Base-by-base conservation (phyloP, 2,113 vertebrate species). In the Antigone vipio region DNA sequence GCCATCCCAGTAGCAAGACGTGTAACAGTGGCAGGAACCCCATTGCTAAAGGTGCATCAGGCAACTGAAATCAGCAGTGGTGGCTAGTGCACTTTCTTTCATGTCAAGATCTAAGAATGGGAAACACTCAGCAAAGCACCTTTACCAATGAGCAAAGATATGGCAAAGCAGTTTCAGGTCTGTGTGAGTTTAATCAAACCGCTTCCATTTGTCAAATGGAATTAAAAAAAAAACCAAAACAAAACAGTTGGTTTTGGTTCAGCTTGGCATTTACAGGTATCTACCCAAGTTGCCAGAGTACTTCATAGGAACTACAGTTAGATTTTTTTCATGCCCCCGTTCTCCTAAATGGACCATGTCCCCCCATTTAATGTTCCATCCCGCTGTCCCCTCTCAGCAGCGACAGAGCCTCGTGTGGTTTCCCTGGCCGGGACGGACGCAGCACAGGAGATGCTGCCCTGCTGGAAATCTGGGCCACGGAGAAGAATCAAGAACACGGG, bases 391-490 rank as follows among this genome's bases (percentile, higher is more conserved):
- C 11, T 4, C 53, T 58, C 34, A 69, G 68, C 50, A 77, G 15
- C 0, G 0, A 6, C 55, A 75, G 42, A 19, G 32, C 44, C 38
- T 87, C 60, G 1, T 17, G 21, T 34, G 24, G 24, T 86, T 89
- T 92, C 45, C 68, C 56, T 40, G 64, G 38, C 77, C 56, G n/a
- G 4, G 0, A 50, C 8, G 4, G 0, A 50, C 8, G 7, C 32
- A 74, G 20, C 64, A 32, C 22, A 47, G 71, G 44, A 71, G 45
- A 49, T 3, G 0, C 45, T 91, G 59, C 68, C 42, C 55, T 47
- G 52, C 27, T 76, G 63, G 62, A 72, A 79, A 53, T 20, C 19
- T 45, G 35, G 3, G 27, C 42, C 44, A 32, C 0, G 0, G 55
- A 83, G 35, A 19, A 74, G 42, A 78, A 26, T 2, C 10, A 20